phyloP scores from a whole-genome alignment of 2,888 invertebrate genomes.

The Onthophagus sagittarius region DNA sequence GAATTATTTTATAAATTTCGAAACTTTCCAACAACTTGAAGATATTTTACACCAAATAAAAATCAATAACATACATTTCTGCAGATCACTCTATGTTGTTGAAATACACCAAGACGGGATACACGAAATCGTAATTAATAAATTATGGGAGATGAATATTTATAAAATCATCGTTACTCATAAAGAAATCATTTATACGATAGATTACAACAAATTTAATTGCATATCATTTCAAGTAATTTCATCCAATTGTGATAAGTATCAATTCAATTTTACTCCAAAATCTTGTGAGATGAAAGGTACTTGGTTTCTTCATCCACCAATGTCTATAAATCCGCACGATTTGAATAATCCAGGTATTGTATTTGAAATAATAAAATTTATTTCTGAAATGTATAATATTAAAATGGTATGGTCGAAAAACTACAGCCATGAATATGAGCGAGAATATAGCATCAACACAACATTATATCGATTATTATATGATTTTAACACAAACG shows the following conservation, averaged over 20 bases:
- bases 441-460: neutral
- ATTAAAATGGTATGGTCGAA: neutral
- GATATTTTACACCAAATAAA: neutral
- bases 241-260: neutral
- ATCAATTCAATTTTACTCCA: neutral
- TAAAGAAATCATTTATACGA: neutral
- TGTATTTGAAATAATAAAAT: neutral
- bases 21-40: neutral
- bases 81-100: neutral
- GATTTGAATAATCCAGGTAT: neutral
- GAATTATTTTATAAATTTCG: neutral
- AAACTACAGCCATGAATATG: neutral
- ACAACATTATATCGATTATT: neutral
- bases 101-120: neutral
- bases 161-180: neutral
- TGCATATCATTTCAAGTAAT: neutral
- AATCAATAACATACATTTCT: neutral
- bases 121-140: neutral
- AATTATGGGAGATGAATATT: neutral
- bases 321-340: neutral
- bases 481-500: neutral
- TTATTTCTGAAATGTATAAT: neutral
- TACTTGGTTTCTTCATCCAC: neutral
- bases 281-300: neutral
- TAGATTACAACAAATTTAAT: neutral